Base-by-base conservation (phyloP, 2,888 invertebrate species). In the Phaonia tiefii region DNA sequence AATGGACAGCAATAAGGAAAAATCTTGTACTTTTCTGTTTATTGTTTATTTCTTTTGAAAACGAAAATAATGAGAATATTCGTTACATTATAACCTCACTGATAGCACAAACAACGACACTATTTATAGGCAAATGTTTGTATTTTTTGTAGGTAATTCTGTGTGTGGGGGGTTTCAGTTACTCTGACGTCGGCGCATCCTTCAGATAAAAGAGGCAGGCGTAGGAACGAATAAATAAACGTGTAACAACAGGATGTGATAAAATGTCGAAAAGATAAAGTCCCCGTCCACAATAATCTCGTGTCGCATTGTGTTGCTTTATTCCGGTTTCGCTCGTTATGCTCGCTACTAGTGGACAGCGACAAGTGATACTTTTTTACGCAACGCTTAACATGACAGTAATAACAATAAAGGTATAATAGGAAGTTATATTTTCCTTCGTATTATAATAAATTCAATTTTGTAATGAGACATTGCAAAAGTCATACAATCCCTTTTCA, bases 381-480 rank as follows among this genome's bases (percentile, higher is more conserved):
- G 73, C 67, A 63, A 39, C 67, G 60, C 54, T 73, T 78, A 54
- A 42, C 78, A 73, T 67, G 11, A 31, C 60, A 54, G 54, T 22
- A 69, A 74, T 46, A 73, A 72, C 69, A 69, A 69, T 72, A 72
- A 71, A 58, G 67, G 63, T 77, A 77, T 72, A 70, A 78, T 60
- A 73, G 22, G 72, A 73, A 73, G 73, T 73, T 78, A 70, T 74
- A 78, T 74, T 65, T 78, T 73, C 63, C 63, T 74, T 78, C 42
- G 51, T 63, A 73, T 69, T 69, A 69, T 78, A 78, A 78, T 73
- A 78, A 78, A 78, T 78, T 69, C 73, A 63, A 54, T 60, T 63
- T 37, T 60, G 63, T 54, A 73, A 73, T 37, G 60, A 42, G 56
- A 22, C 65, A 65, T 17, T 37, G 71, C 56, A 63, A 10, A 42